Percentiles rank a stretch among this genome's conserved stretches.
phyloP scores from a whole-genome alignment of 2,113 vertebrate genomes.

The Scomber colias region DNA sequence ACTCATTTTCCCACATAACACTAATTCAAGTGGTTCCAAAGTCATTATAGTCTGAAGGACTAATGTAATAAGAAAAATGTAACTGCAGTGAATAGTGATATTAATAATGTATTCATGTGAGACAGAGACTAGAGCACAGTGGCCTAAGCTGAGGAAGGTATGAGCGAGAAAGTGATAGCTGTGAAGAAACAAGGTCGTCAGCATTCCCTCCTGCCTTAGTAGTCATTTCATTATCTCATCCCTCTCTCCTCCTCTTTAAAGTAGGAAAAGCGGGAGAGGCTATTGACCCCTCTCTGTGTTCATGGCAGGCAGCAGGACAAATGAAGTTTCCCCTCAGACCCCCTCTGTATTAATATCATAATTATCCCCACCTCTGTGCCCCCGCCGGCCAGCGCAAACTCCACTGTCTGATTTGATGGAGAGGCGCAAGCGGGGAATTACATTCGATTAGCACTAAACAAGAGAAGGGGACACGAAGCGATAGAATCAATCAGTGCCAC shows the following conservation, averaged over 20 bases:
- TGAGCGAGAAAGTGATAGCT: slow-evolving; percentile 76
- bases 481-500: slow-evolving; percentile 82
- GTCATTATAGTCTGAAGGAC: slow-evolving; percentile 80
- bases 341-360: slow-evolving; percentile 85
- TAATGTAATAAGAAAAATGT: slow-evolving; percentile 81
- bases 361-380: slow-evolving; percentile 82
- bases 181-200: slow-evolving; percentile 85
- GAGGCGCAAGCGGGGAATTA: slow-evolving; percentile 82
- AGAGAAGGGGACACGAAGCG: slow-evolving; percentile 79
- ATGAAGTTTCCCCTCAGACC: slow-evolving; percentile 82
- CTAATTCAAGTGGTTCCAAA: slow-evolving; percentile 80
- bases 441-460: slow-evolving; percentile 87
- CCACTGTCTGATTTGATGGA: slow-evolving; percentile 81
- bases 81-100: slow-evolving; percentile 76
- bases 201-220: slow-evolving; percentile 81
- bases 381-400: slow-evolving; percentile 74
- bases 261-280: slow-evolving; percentile 73
- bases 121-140: slow-evolving; percentile 70
- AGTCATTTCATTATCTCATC: slow-evolving; percentile 86
- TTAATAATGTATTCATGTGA: slow-evolving; percentile 83
- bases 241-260: slow-evolving; percentile 76
- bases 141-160: slow-evolving; percentile 70
- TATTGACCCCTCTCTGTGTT: slow-evolving; percentile 84
- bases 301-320: slow-evolving; percentile 81
- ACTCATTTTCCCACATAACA: slow-evolving; percentile 75